Evolutionary conservation across 2,888 invertebrate genomes (phyloP).

Genomic region (Coenonympha arcania): DNA sequence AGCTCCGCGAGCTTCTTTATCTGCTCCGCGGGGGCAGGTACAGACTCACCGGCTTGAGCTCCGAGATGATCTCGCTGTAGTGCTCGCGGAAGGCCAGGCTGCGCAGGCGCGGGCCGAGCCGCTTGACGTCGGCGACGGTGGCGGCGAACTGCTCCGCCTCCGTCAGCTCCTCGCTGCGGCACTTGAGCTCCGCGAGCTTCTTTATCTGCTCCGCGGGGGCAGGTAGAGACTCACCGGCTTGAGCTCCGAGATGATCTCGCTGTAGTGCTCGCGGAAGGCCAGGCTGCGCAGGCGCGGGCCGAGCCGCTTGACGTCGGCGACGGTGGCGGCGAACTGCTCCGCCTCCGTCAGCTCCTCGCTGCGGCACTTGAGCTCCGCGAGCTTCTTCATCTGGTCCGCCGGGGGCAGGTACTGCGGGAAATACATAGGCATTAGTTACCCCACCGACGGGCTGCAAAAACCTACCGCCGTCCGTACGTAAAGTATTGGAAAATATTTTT

Average conservation of each 20-base stretch:
- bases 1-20: conserved; percentile 86
- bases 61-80: conserved; percentile 88
- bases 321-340: conserved; percentile 94
- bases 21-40: too few relatives aligned
- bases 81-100: conserved; percentile 92
- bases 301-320: conserved; percentile 91
- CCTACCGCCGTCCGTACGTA: too few relatives aligned
- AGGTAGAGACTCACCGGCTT: conserved; percentile 89
- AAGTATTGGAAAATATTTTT: too few relatives aligned
- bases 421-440: too few relatives aligned
- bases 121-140: conserved; percentile 90
- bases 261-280: conserved; percentile 89
- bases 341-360: conserved; percentile 89
- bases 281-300: conserved; percentile 89
- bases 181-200: conserved; percentile 85
- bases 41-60: conserved; percentile 94
- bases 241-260: conserved; percentile 88
- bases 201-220: conserved; percentile 92
- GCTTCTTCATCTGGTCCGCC: conserved; percentile 88
- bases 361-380: conserved; percentile 84
- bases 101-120: conserved; percentile 87
- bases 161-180: conserved; percentile 82
- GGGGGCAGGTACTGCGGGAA: conserved; percentile 84
- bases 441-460: too few relatives aligned
- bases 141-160: conserved; percentile 97